A percentile compares a stretch with the other conserved stretches of the same genome.
These are phyloP conservation scores for Globodera rostochiensis DNA, from an alignment of 1,140 invertebrate genomes.

Conservation along the genomic window DNA sequence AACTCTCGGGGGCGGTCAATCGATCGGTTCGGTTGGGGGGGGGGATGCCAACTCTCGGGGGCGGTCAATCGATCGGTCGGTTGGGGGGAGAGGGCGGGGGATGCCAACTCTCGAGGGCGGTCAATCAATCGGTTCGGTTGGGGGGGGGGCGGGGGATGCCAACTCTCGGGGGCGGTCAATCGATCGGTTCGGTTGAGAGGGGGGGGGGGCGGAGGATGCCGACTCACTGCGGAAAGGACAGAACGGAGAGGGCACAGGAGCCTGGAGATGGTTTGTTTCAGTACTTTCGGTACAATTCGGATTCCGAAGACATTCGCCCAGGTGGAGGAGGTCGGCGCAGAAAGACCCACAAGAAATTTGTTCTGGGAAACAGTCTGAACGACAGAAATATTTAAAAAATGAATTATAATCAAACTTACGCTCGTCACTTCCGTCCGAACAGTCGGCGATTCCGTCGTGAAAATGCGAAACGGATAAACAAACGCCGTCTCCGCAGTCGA, in stretches of 20 bases:
- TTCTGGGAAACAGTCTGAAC: constrained; percentile 45
- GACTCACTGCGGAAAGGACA: constrained; percentile 41
- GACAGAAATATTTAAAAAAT: background rate
- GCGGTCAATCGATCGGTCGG: too few relatives aligned
- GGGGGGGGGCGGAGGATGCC: background rate
- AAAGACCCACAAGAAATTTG: constrained; percentile 46
- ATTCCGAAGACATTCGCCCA: constrained; percentile 43
- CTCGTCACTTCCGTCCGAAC: constrained; percentile 63
- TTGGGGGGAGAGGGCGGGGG: too few relatives aligned
- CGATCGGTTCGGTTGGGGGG: too few relatives aligned
- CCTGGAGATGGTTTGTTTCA: background rate
- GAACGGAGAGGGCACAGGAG: constrained; percentile 6
- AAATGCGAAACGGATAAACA: constrained; percentile 55
- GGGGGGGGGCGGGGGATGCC: too few relatives aligned
- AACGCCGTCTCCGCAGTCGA: constrained; percentile 42
- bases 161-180: too few relatives aligned
- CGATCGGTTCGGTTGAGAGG: too few relatives aligned
- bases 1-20: too few relatives aligned
- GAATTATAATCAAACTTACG: constrained; percentile 35
- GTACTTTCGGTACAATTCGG: constrained; percentile 27
- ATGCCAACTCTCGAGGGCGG: too few relatives aligned
- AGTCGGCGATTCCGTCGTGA: constrained; percentile 56
- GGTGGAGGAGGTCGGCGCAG: constrained; percentile 41
- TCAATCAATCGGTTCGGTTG: too few relatives aligned
- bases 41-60: too few relatives aligned